Base-by-base conservation (phyloP, 2,113 vertebrate genomes). In the Pimephales promelas region DNA sequence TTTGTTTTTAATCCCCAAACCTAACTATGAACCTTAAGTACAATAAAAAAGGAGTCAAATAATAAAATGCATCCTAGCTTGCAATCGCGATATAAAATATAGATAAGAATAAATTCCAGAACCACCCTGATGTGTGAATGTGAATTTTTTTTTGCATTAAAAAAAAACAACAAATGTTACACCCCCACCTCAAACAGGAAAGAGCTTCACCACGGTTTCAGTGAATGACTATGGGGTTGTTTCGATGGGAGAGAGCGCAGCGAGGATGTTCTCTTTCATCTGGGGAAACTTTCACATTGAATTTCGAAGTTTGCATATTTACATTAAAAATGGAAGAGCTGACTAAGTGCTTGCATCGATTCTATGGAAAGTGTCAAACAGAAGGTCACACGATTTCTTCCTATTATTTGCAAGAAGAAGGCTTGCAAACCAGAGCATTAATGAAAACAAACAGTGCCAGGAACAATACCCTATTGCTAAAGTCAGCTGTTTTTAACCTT, bases 101-200 rank as follows among this genome's bases (percentile, higher is more conserved):
- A 47, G 11, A 47, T 26, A 72, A 16, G 40, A 47, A 16, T 59
- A 59, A 59, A 26, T 59, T 43, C 22, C 22, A 26, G 54, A 31
- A 22, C 31, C 64, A 22, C 64, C 64, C 22, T 2, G n/a, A 22
- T 57, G 52, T 36, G 52, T 36, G 28, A 70, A 70, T 40, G 34
- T 43, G 9, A 3, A 5, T 14, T 40, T 5, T 40, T 70, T 43
- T 40, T 45, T 61, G 56, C 13, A 61, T 62, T 20, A 45, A 62
- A 61, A 61, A 78, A 61, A 78, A 59, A n/a, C n/a, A 77, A 28
- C 36, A 62, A 79, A 61, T 24, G 14, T 16, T 61, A 57, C 76
- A 79, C 56, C 36, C 54, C 56, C 56, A 78, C 76, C 76, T 79
- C 76, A 79, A 79, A 79, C 56, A 62, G 76, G 76, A 79, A 79